phyloP scores from a whole-genome alignment of 2,113 vertebrate genomes.

The Pollachius pollachius region DNA sequence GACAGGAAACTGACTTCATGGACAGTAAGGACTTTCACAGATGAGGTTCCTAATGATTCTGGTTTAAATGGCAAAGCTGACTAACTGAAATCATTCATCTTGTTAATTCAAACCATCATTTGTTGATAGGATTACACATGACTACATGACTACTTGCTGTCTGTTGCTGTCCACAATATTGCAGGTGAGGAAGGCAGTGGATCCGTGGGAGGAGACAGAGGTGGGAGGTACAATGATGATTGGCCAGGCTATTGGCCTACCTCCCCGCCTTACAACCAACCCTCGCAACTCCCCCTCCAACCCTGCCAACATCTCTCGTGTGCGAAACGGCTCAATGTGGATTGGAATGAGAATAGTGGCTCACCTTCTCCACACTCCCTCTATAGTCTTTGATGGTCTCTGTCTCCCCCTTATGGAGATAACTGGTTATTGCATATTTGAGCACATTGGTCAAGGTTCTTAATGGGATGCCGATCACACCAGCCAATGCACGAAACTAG shows the following conservation, averaged over 20 bases:
- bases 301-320: constrained; percentile 63
- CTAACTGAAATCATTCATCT: too few species aligned
- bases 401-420: constrained; percentile 66
- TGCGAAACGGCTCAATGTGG: constrained; percentile 62
- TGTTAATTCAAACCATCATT: too few species aligned
- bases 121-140: too few species aligned
- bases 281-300: constrained; percentile 50
- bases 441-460: neutral
- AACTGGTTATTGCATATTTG: constrained; percentile 47
- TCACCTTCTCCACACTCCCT: constrained; percentile 28
- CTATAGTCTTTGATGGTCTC: constrained; percentile 41
- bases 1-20: constrained; percentile 79
- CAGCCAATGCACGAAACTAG: constrained; percentile 46
- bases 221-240: constrained; percentile 81
- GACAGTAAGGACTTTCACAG: constrained; percentile 74
- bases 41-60: too few species aligned
- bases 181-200: constrained; percentile 81
- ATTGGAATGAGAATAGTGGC: constrained; percentile 65
- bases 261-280: constrained; percentile 59
- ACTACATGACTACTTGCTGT: neutral
- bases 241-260: constrained; percentile 71
- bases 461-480: constrained; percentile 34
- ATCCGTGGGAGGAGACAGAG: constrained; percentile 76
- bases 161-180: constrained; percentile 39
- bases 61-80: too few species aligned